Conservation (phyloP, 2,113 vertebrate species). For the Odocoileus virginianus region DNA sequence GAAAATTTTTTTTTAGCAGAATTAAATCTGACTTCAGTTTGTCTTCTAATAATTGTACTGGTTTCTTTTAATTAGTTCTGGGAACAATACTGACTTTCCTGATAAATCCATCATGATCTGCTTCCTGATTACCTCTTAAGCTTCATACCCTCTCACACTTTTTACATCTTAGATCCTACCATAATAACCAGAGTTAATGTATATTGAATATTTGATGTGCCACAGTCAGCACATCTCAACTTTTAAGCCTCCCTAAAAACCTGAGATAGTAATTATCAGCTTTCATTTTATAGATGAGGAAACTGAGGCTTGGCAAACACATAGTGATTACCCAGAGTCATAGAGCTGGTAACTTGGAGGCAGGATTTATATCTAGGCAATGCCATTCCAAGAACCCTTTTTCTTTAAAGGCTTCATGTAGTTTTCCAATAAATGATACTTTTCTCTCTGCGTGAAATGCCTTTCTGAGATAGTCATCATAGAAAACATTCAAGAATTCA, state of each 20-base stretch:
- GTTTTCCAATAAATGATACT: background rate
- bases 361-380: background rate
- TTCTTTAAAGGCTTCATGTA: background rate
- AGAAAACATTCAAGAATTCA: background rate
- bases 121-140: background rate
- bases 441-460: background rate
- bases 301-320: background rate
- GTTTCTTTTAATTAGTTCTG: conserved; percentile 62
- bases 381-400: background rate
- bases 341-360: background rate
- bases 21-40: conserved; percentile 54
- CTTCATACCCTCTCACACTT: background rate
- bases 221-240: background rate
- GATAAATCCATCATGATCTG: conserved; percentile 20
- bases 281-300: background rate
- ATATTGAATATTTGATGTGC: background rate
- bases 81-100: conserved; percentile 18
- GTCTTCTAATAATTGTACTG: conserved; percentile 36
- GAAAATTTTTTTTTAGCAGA: conserved; percentile 40
- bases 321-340: background rate
- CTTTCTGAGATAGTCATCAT: background rate
- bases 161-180: background rate
- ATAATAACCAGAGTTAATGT: background rate
- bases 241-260: background rate
- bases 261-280: background rate